Conservation (phyloP, 1,140 invertebrate species). For the Ips nitidus region DNA sequence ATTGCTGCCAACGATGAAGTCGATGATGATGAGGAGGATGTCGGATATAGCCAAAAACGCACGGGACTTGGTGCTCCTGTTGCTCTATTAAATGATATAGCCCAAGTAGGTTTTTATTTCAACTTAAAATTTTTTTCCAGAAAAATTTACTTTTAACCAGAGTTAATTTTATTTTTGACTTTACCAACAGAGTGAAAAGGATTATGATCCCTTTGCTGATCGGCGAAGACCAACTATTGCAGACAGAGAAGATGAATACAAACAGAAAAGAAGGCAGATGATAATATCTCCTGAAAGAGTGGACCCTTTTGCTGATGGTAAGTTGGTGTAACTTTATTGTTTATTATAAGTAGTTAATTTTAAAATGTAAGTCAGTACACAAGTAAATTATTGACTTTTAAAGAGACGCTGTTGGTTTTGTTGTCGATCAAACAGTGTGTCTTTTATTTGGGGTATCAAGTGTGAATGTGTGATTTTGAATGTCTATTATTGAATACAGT, state of each 20-base stretch:
- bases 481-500: background rate
- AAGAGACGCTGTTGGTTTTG: too few species aligned
- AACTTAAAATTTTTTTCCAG: too few species aligned
- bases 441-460: constrained; percentile 45
- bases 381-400: constrained; percentile 1
- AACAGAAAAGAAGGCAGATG: constrained; percentile 80
- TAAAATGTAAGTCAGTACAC: too few species aligned
- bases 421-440: background rate
- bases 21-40: constrained; percentile 88
- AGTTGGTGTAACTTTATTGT: constrained; percentile 48
- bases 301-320: constrained; percentile 98
- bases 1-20: constrained; percentile 92
- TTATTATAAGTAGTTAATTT: too few species aligned
- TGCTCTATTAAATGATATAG: constrained; percentile 86
- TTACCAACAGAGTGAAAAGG: constrained; percentile 75
- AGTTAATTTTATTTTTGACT: background rate
- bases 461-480: constrained; percentile 32
- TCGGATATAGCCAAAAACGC: constrained; percentile 67
- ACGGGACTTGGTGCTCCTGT: constrained; percentile 83
- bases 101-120: constrained; percentile 64
- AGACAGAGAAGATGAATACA: constrained; percentile 96
- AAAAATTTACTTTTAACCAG: background rate
- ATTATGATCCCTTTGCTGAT: constrained; percentile 96
- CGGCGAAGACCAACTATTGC: constrained; percentile 87
- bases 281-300: constrained; percentile 95